Evolutionary conservation across 2,113 vertebrate species (phyloP).

Genomic region (Arothron firmamentum): DNA sequence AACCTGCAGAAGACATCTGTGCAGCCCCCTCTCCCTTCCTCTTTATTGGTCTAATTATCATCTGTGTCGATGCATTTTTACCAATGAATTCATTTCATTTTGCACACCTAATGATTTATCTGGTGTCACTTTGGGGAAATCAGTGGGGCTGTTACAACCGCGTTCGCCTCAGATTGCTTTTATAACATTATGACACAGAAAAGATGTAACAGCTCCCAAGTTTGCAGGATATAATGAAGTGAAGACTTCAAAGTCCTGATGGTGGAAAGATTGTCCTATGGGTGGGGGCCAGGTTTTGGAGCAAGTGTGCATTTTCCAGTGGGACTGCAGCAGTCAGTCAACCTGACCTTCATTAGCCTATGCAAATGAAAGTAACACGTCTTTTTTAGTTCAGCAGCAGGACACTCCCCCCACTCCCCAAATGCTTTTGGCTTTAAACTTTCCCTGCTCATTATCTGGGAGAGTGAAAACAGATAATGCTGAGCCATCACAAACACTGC

Average conservation of each 20-base stretch:
- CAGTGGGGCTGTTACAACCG: conserved; percentile 38
- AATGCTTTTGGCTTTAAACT: conserved; percentile 16
- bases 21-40: conserved; percentile 4
- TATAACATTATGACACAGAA: too few species aligned
- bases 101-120: conserved; percentile 23
- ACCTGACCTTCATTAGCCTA: conserved; percentile 64
- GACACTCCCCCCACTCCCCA: neutral
- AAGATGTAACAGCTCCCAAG: too few species aligned
- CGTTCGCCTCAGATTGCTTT: too few species aligned
- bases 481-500: conserved; percentile 15
- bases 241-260: neutral
- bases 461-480: conserved; percentile 8
- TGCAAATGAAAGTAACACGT: conserved; percentile 48
- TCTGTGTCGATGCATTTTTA: conserved; percentile 6
- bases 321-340: conserved; percentile 11
- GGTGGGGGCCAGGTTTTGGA: conserved; percentile 14
- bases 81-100: conserved; percentile 42
- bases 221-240: neutral
- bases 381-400: conserved; percentile 34
- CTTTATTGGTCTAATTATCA: too few species aligned
- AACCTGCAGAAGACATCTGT: conserved; percentile 53
- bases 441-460: conserved; percentile 30
- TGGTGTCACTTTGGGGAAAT: conserved; percentile 28
- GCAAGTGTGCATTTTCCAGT: conserved; percentile 2
- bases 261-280: neutral